phyloP scores from a whole-genome alignment of 2,113 vertebrate species.

The Egretta garzetta region DNA sequence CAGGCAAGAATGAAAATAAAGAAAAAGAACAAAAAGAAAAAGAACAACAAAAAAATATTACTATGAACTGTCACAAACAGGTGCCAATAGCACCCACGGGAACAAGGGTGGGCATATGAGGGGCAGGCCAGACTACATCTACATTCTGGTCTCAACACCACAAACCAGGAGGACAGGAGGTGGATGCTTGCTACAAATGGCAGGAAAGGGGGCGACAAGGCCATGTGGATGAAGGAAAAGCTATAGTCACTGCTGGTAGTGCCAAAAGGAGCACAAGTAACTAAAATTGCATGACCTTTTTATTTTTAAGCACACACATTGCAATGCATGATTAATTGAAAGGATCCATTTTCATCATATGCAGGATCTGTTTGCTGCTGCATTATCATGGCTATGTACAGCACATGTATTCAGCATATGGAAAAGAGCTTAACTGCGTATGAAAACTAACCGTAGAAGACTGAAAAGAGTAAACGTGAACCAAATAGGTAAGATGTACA shows the following conservation, averaged over 20 bases:
- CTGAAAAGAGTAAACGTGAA: background rate
- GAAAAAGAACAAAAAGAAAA: too few species aligned
- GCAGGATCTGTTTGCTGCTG: background rate
- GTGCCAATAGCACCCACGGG: fast-evolving
- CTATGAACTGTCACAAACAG: background rate
- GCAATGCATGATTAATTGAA: background rate
- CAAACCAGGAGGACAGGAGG: background rate
- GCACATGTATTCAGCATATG: background rate
- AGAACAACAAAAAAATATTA: too few species aligned
- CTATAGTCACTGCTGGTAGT: background rate
- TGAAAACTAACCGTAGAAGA: background rate
- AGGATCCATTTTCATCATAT: background rate
- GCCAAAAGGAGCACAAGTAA: background rate
- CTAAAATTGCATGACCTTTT: background rate
- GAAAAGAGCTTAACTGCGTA: background rate
- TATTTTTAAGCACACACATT: background rate
- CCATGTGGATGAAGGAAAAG: background rate
- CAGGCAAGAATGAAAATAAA: background rate
- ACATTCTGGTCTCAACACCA: background rate
- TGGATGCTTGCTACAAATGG: background rate
- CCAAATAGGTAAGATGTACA: background rate
- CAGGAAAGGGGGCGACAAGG: background rate
- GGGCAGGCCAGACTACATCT: background rate
- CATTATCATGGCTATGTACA: background rate
- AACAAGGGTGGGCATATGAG: background rate